These are phyloP conservation scores for Orchesella flavescens DNA, from an alignment of 2,888 invertebrate genomes.

Conservation along the genomic window DNA sequence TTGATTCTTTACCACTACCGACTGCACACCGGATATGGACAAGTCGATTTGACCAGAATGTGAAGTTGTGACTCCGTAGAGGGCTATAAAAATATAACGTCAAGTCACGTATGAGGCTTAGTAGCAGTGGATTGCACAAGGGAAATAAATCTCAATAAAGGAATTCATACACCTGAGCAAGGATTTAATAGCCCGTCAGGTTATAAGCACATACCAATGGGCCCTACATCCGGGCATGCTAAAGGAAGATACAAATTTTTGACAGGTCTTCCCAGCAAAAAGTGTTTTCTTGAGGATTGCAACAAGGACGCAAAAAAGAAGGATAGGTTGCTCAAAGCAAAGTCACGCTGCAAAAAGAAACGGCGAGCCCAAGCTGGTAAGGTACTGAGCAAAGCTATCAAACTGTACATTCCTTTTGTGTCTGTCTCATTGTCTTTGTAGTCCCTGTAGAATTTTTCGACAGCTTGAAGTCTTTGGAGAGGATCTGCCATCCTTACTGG, in stretches of 20 bases:
- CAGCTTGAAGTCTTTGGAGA: constrained; percentile 35
- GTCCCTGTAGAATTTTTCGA: constrained; percentile 32
- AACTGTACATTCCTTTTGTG: constrained; percentile 20
- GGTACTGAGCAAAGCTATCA: constrained; percentile 6
- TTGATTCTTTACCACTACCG: constrained; percentile 32
- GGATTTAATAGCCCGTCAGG: not conserved
- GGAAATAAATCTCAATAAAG: constrained; percentile 27
- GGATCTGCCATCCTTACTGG: constrained; percentile 34
- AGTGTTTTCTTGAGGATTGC: constrained; percentile 47
- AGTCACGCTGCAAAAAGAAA: constrained; percentile 27
- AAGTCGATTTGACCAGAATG: constrained; percentile 55
- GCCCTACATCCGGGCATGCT: constrained; percentile 24
- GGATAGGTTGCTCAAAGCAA: constrained; percentile 27
- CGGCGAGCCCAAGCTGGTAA: constrained; percentile 38
- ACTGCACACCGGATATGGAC: constrained; percentile 37
- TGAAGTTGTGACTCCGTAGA: constrained; percentile 58
- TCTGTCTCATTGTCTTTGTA: constrained; percentile 33
- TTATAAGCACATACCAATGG: not conserved
- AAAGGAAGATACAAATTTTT: constrained; percentile 59
- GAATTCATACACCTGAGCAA: no score
- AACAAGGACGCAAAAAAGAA: constrained; percentile 55
- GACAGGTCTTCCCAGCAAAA: constrained; percentile 52
- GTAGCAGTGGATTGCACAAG: not conserved
- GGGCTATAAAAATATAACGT: not conserved
- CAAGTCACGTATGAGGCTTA: not conserved